Evolutionary conservation across 1,140 invertebrate species (phyloP).

Genomic region (Doryteuthis pealeii): DNA sequence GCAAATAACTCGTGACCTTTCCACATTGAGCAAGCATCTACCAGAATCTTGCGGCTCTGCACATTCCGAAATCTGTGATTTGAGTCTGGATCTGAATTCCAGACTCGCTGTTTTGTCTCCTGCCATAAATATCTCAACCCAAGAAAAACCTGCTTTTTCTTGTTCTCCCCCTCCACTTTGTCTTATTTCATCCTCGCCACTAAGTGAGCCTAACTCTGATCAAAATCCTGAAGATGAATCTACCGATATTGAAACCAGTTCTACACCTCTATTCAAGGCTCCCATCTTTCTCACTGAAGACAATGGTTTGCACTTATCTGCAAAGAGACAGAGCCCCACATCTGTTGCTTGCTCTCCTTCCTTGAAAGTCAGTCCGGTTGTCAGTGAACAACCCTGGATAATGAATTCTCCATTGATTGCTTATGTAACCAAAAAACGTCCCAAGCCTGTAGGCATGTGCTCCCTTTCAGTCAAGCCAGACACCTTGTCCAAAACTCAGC

Average conservation of each 20-base stretch:
- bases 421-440: slow-evolving; percentile 1
- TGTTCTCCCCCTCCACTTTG: neutral
- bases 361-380: neutral
- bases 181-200: neutral
- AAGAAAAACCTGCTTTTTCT: neutral
- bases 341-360: neutral
- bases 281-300: neutral
- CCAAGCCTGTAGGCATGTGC: neutral
- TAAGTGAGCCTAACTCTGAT: neutral
- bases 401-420: neutral
- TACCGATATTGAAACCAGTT: neutral
- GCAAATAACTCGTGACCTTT: slow-evolving; percentile 47
- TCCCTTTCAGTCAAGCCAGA: neutral
- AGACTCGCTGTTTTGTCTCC: neutral
- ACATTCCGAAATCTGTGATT: neutral
- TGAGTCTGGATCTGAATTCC: neutral
- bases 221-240: neutral
- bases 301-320: neutral
- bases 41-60: neutral
- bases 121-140: neutral
- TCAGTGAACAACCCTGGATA: neutral
- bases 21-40: slow-evolving; percentile 39
- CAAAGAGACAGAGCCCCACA: neutral
- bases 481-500: neutral
- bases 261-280: neutral